These are phyloP conservation scores for Luscinia megarhynchos DNA, from an alignment of 2,797 vertebrate species.

Conservation along the genomic window DNA sequence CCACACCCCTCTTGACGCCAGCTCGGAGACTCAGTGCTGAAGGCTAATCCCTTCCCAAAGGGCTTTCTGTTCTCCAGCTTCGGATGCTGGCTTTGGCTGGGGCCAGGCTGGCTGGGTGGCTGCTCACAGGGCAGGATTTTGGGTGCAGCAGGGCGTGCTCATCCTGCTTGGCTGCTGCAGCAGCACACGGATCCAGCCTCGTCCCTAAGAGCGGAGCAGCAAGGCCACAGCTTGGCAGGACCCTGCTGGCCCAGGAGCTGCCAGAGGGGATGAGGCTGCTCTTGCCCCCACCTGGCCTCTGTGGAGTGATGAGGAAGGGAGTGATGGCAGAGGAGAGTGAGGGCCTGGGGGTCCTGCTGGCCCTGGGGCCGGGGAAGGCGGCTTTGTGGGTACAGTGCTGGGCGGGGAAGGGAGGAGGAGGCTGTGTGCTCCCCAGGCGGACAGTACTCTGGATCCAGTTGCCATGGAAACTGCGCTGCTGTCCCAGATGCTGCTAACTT, in stretches of 20 bases:
- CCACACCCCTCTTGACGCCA: rapidly evolving
- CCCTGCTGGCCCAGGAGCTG: rapidly evolving
- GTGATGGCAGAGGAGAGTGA: rapidly evolving
- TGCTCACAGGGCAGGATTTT: not conserved
- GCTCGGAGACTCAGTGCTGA: not conserved
- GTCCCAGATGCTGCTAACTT: slow-evolving; percentile 80
- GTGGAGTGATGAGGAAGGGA: not conserved
- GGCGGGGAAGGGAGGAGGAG: slow-evolving; percentile 52
- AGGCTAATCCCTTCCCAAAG: not conserved
- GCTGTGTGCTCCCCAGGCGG: slow-evolving; percentile 72
- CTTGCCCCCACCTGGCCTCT: rapidly evolving
- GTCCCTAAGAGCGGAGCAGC: not conserved
- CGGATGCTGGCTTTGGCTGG: not conserved
- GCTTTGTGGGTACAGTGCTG: slow-evolving; percentile 1
- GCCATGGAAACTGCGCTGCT: slow-evolving; percentile 78
- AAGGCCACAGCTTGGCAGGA: not conserved
- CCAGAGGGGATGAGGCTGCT: not conserved
- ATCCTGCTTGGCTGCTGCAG: not conserved
- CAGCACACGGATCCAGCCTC: rapidly evolving
- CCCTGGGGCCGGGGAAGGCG: rapidly evolving
- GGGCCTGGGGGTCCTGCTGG: rapidly evolving
- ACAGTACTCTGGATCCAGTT: slow-evolving; percentile 76
- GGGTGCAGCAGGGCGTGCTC: not conserved
- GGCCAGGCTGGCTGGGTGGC: not conserved
- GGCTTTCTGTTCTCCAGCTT: slow-evolving; percentile 3